Base-by-base conservation (phyloP, 2,797 vertebrate species). In the Nannoperca australis region DNA sequence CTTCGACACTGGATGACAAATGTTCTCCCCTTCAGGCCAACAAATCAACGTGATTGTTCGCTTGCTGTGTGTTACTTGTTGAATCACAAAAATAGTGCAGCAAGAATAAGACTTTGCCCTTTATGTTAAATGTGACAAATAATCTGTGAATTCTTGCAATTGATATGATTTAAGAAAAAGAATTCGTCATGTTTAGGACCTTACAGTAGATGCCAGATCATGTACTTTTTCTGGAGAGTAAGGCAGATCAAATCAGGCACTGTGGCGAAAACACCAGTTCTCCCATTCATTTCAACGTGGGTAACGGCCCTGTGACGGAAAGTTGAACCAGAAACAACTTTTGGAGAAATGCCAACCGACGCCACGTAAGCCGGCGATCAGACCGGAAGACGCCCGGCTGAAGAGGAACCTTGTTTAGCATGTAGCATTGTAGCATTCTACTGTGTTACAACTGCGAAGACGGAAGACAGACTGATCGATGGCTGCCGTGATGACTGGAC, bases 1-100 rank as follows among this genome's bases (percentile, higher is more conserved):
- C 10, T 8, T 27, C 71, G 72, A 84, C 63, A 65, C n/a, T 14
- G 0, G 13, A 73, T 88, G 88, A 89, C 89, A 87, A 88, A 89
- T 89, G 24, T 82, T 59, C 71, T 66, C 67, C 45, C 68, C 63
- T 75, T 54, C 56, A 73, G 77, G 73, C 67, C 42, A 67, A 30
- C 17, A 56, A 66, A 70, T 42, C 51, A 56, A 5, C 3, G 32
- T 1, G 60, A 34, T 22, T 53, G 44, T 76, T 51, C 65, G 47
- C 77, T 42, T 0, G 4, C 20, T 9, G 14, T 58, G 0, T 20
- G 32, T 59, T 56, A n/a, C 60, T 3, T 2, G 49, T 32, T 36
- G 30, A 59, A 66, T 79, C 15, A 32, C 54, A n/a, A 44, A n/a
- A 38, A 7, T n/a, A 27, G 5, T n/a, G 10, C 56, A 65, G 9